Base-by-base conservation (phyloP, 2,113 vertebrate species). In the Suncus etruscus region DNA sequence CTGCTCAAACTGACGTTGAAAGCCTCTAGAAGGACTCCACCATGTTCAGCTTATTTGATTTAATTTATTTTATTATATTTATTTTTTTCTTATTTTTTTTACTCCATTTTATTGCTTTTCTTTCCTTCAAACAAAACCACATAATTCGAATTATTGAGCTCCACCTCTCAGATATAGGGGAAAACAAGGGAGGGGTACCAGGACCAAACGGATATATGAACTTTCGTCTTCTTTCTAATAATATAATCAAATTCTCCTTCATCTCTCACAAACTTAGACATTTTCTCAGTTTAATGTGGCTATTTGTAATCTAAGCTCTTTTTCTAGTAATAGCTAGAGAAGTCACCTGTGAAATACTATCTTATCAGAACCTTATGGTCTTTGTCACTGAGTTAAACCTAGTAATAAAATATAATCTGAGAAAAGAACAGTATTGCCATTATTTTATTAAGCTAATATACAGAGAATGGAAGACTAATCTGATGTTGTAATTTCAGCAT, bases 231-330 rank as follows among this genome's bases (percentile, higher is more conserved):
- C 63, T 18, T 31, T 86, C 87, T 94, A 96, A 97, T 95, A 95
- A 97, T 97, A 95, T 86, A 96, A 94, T 95, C 91, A 92, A 94
- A 94, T 89, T 68, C 54, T 94, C 58, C 68, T 86, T 94, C 54
- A 45, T 90, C 50, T 92, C 96, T 86, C 45, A 83, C 90, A 58
- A 32, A 47, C 75, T 88, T 92, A 65, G 70, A 79, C 72, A 86
- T 80, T 63, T 11, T 45, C 83, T 85, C 72, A 79, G 90, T 88
- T 80, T 95, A 70, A 83, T 61, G 82, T 87, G 72, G 29, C 90
- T 70, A 70, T 96, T 91, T 95, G 45, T 83, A 82, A 88, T 61
- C 45, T 83, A 96, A 92, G 96, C 70, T 74, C 12, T 84, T 74
- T 92, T 68, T 54, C 79, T 78, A 27, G n/a, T 39, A 74, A 72